A percentile compares a stretch with the other conserved stretches of the same genome.
These are phyloP conservation scores for Morpho deidamia DNA, from an alignment of 2,888 invertebrate genomes.

Conservation along the genomic window DNA sequence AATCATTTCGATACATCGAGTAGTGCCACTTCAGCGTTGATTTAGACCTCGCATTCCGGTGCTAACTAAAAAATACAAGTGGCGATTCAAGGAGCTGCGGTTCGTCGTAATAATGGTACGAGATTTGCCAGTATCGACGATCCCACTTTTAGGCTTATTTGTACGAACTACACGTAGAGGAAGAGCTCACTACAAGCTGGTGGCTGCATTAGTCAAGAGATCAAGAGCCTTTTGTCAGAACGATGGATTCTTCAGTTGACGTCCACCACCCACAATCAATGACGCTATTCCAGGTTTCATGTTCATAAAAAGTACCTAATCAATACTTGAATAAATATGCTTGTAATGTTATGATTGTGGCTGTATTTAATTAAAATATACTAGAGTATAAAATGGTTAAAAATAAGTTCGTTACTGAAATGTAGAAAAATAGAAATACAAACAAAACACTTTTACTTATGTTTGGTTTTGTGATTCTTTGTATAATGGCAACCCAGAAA, in stretches of 20 bases:
- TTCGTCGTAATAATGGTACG: conserved; percentile 46
- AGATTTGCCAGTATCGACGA: conserved; percentile 36
- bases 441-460: no score
- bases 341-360: conserved; percentile 6
- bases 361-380: conserved; percentile 1
- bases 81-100: conserved; percentile 55
- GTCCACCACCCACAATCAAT: conserved; percentile 44
- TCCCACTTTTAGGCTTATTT: conserved; percentile 46
- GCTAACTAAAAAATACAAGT: conserved; percentile 57
- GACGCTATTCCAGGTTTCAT: conserved; percentile 27
- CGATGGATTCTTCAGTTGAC: conserved; percentile 44
- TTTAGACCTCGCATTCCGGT: conserved; percentile 54
- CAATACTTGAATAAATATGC: conserved; percentile 7
- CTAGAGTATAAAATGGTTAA: neutral
- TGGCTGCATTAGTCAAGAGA: conserved; percentile 33
- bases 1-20: conserved; percentile 32
- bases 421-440: no score
- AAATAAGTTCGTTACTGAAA: conserved; percentile 8
- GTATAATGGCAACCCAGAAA: no score
- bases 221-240: conserved; percentile 40
- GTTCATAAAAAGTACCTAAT: conserved; percentile 10
- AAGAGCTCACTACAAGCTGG: conserved; percentile 41
- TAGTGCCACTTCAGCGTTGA: conserved; percentile 43
- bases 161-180: conserved; percentile 28
- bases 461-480: no score